phyloP scores from a whole-genome alignment of 2,113 vertebrate species.

The Seriola quinqueradiata region DNA sequence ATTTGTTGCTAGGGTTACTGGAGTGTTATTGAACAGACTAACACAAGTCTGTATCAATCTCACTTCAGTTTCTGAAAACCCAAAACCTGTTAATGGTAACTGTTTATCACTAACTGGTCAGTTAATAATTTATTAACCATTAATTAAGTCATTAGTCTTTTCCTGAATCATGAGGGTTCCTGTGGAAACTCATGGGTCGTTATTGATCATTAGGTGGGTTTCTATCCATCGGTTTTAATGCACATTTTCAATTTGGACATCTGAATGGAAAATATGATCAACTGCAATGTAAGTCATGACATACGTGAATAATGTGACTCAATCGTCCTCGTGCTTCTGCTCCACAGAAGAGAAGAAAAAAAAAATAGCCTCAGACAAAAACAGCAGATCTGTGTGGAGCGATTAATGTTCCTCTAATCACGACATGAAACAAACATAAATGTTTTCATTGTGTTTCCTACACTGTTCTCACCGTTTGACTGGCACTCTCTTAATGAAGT shows the following conservation, averaged over 20 bases:
- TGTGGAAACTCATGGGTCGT: background rate
- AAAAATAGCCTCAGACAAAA: background rate
- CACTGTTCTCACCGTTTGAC: background rate
- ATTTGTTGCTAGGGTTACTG: background rate
- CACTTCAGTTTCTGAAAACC: background rate
- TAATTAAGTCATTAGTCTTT: too few relatives aligned
- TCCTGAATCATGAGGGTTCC: background rate
- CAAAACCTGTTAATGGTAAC: background rate
- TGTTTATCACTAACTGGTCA: background rate
- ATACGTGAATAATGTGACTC: background rate
- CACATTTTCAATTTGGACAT: too few relatives aligned
- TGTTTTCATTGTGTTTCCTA: background rate
- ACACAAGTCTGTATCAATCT: background rate
- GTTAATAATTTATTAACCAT: too few relatives aligned
- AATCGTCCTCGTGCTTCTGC: background rate
- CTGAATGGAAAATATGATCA: background rate
- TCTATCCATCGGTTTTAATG: background rate
- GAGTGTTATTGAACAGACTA: background rate
- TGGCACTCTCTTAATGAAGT: background rate
- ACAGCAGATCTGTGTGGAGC: background rate
- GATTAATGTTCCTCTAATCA: background rate
- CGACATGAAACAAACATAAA: background rate
- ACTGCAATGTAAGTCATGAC: background rate
- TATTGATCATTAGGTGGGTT: background rate
- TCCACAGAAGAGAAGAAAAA: background rate